These are phyloP conservation scores for Gadopsis marmoratus DNA, from an alignment of 2,797 vertebrate genomes.

Conservation along the genomic window DNA sequence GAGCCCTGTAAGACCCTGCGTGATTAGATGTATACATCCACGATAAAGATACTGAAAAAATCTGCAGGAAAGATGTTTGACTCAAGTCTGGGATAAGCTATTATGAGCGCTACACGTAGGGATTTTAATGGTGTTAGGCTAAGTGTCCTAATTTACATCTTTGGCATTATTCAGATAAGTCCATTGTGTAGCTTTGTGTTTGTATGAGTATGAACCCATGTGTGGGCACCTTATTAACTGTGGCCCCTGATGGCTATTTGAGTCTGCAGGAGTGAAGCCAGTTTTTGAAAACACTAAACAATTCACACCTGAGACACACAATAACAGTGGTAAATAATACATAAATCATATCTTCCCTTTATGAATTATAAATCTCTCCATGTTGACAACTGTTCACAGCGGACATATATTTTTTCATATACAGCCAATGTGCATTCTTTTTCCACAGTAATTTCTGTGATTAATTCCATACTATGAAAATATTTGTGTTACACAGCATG, in stretches of 20 bases:
- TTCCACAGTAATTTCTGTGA: constrained; percentile 59
- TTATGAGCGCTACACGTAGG: neutral
- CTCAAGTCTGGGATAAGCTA: constrained; percentile 10
- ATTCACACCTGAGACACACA: constrained; percentile 46
- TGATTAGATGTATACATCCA: constrained; percentile 18
- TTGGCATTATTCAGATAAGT: constrained; percentile 22
- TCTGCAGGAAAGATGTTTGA: neutral
- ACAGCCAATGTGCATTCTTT: constrained; percentile 24
- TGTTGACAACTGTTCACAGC: constrained; percentile 76
- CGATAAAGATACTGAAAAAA: constrained; percentile 34
- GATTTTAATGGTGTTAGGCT: neutral
- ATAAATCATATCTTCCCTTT: constrained; percentile 62
- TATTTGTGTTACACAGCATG: constrained; percentile 55
- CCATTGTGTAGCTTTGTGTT: constrained; percentile 12
- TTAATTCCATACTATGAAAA: constrained; percentile 56
- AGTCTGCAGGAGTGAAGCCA: constrained; percentile 31
- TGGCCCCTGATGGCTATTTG: constrained; percentile 14
- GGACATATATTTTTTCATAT: constrained; percentile 56
- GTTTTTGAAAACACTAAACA: constrained; percentile 62
- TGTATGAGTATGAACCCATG: constrained; percentile 18
- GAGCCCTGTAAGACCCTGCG: constrained; percentile 1
- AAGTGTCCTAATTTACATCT: constrained; percentile 23
- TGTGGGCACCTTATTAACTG: constrained; percentile 40
- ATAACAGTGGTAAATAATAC: constrained; percentile 75
- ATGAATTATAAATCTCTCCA: constrained; percentile 76